These are phyloP conservation scores for Nothoprocta pentlandii DNA, from an alignment of 2,113 vertebrate species.

Conservation along the genomic window DNA sequence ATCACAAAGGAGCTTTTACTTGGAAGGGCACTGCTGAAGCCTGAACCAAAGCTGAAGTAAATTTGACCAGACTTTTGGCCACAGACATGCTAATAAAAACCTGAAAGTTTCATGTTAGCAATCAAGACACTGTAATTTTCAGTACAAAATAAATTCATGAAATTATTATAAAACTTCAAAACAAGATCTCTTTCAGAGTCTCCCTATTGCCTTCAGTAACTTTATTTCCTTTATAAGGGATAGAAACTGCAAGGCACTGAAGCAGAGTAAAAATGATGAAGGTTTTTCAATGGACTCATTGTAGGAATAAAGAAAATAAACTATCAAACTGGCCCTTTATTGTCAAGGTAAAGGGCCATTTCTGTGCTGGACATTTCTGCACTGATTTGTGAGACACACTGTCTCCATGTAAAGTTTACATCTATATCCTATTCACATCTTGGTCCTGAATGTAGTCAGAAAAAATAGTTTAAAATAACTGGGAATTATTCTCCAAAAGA, in stretches of 20 bases:
- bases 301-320: constrained; percentile 75
- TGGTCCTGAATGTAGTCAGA: constrained; percentile 48
- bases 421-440: constrained; percentile 78
- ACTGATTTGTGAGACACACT: constrained; percentile 77
- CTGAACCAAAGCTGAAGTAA: constrained; percentile 55
- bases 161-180: constrained; percentile 74
- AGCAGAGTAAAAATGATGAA: constrained; percentile 67
- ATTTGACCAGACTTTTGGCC: constrained; percentile 51
- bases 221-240: constrained; percentile 73
- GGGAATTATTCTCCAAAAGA: constrained; percentile 76
- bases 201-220: constrained; percentile 67
- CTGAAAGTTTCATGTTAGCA: constrained; percentile 65
- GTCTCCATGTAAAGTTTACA: constrained; percentile 78
- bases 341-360: constrained; percentile 76
- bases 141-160: constrained; percentile 69
- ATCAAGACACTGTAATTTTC: constrained; percentile 69
- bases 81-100: constrained; percentile 70
- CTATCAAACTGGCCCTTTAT: constrained; percentile 73
- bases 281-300: constrained; percentile 75
- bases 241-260: constrained; percentile 68
- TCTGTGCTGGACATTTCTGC: constrained; percentile 46
- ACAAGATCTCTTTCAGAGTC: constrained; percentile 73
- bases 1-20: constrained; percentile 64
- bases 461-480: constrained; percentile 80
- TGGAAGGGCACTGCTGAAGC: constrained; percentile 31